These are phyloP conservation scores for Argentina silus DNA, from an alignment of 2,797 vertebrate genomes.

Conservation along the genomic window DNA sequence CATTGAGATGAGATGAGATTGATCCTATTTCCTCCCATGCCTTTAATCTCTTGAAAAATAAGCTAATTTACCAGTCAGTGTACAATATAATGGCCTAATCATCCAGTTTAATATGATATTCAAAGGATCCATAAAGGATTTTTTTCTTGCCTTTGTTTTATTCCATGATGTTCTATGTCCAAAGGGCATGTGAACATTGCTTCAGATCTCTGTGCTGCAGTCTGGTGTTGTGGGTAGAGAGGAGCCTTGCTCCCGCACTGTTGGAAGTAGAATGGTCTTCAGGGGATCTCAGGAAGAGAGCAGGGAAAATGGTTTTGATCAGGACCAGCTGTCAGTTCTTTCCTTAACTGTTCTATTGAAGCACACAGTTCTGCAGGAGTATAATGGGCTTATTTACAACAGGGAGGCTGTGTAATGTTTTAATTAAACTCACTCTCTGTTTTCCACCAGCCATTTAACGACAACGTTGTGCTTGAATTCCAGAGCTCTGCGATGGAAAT, in stretches of 20 bases:
- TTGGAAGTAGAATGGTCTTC: conserved; percentile 68
- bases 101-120: conserved; percentile 51
- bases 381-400: conserved; percentile 54
- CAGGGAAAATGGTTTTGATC: conserved; percentile 76
- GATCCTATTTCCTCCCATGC: conserved; percentile 30
- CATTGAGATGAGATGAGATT: conserved; percentile 58
- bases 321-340: conserved; percentile 78
- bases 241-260: conserved; percentile 64
- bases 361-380: conserved; percentile 49
- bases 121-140: conserved; percentile 52
- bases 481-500: conserved; percentile 6
- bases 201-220: conserved; percentile 65
- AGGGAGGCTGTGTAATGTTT: conserved; percentile 45
- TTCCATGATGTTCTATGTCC: conserved; percentile 57
- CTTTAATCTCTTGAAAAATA: conserved; percentile 65
- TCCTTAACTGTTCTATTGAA: conserved; percentile 64
- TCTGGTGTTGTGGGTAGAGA: conserved; percentile 56
- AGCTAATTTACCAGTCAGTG: conserved; percentile 50
- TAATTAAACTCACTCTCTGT: conserved; percentile 60
- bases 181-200: conserved; percentile 64
- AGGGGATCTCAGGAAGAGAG: conserved; percentile 65
- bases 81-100: conserved; percentile 53
- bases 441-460: conserved; percentile 42
- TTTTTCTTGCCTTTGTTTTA: conserved; percentile 45
- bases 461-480: conserved; percentile 20